phyloP scores from a whole-genome alignment of 2,888 invertebrate genomes.

The Cephalotes varians region DNA sequence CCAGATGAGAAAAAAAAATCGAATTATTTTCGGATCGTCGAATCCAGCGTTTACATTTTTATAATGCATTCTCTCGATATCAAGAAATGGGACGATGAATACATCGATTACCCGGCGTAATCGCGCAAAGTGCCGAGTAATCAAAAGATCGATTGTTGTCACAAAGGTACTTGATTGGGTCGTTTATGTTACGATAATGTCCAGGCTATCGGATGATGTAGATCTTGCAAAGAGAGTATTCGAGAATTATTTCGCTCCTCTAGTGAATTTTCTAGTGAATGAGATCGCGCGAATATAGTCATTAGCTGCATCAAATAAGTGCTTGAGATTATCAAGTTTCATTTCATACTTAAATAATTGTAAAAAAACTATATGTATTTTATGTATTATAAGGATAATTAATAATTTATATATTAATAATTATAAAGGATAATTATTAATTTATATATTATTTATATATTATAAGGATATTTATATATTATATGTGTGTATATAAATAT shows the following conservation, averaged over 20 bases:
- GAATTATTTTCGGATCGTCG: background rate
- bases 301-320: constrained; percentile 23
- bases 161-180: constrained; percentile 84
- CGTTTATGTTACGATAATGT: constrained; percentile 79
- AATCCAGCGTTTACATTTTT: background rate
- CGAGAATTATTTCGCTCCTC: constrained; percentile 50
- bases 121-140: constrained; percentile 79
- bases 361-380: no score
- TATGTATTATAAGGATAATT: no score
- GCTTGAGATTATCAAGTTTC: background rate
- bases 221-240: constrained; percentile 43
- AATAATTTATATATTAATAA: no score
- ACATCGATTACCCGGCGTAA: constrained; percentile 61
- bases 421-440: no score
- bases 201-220: constrained; percentile 47
- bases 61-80: constrained; percentile 9
- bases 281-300: constrained; percentile 43
- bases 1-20: background rate
- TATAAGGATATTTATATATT: no score
- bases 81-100: constrained; percentile 19
- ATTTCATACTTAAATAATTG: background rate
- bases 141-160: constrained; percentile 80
- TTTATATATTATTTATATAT: background rate
- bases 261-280: constrained; percentile 67
- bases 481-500: background rate